Evolutionary conservation across 2,113 vertebrate species (phyloP).

Genomic region (Pollachius pollachius): DNA sequence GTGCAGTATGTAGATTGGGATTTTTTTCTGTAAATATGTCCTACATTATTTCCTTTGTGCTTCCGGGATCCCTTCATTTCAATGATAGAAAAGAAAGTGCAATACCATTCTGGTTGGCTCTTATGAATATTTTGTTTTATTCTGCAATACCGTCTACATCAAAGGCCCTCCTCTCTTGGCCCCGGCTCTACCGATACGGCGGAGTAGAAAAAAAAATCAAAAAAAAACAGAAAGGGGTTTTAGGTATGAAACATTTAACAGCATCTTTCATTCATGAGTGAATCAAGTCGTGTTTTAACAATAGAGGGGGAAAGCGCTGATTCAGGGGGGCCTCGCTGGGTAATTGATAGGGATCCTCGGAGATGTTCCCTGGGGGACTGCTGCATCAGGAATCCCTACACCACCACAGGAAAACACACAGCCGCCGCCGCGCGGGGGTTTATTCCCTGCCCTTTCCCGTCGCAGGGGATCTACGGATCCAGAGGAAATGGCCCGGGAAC

Average conservation of each 20-base stretch:
- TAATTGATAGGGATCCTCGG: slow-evolving; percentile 74
- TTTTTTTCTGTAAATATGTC: too few relatives aligned
- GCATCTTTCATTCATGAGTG: slow-evolving; percentile 75
- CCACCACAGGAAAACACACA: slow-evolving; percentile 48
- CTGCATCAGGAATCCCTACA: slow-evolving; percentile 65
- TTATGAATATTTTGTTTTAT: not conserved
- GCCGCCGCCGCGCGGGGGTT: slow-evolving; percentile 15
- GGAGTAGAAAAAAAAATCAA: not conserved
- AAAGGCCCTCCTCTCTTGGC: slow-evolving; percentile 45
- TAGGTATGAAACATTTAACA: slow-evolving; percentile 69
- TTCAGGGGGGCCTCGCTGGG: slow-evolving; percentile 64
- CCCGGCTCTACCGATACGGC: slow-evolving; percentile 41
- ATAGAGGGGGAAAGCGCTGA: slow-evolving; percentile 65
- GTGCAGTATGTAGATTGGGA: too few relatives aligned
- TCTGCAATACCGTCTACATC: slow-evolving; percentile 50
- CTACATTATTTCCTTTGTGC: too few relatives aligned
- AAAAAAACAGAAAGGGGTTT: not conserved
- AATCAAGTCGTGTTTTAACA: slow-evolving; percentile 69
- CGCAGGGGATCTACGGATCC: too few relatives aligned
- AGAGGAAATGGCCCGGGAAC: too few relatives aligned
- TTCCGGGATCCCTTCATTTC: too few relatives aligned
- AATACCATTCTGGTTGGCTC: not conserved
- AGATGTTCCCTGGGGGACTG: slow-evolving; percentile 59
- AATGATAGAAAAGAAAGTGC: too few relatives aligned
- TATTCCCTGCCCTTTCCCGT: too few relatives aligned